A percentile compares a stretch with the other conserved stretches of the same genome.
Evolutionary conservation across 2,113 vertebrate genomes (phyloP).

Genomic region (Sisor rabdophorus): DNA sequence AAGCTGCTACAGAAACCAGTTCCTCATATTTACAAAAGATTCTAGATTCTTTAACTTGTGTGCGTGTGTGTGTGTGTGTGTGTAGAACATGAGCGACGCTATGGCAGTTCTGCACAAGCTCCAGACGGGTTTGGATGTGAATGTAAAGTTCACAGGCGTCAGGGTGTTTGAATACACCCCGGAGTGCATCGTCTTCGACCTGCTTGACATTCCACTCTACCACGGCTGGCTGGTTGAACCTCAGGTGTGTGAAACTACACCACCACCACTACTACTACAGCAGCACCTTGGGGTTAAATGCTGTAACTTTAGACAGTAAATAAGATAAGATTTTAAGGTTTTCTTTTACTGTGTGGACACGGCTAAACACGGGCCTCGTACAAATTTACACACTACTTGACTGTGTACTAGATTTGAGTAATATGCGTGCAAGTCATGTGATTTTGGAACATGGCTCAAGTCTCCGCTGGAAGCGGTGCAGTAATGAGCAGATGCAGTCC

Average conservation of each 20-base stretch:
- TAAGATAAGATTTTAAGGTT: too few species aligned
- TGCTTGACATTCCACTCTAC: slow-evolving; percentile 96
- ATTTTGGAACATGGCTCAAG: background rate
- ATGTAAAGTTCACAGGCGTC: slow-evolving; percentile 95
- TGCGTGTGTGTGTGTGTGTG: slow-evolving; percentile 10
- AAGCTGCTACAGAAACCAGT: background rate
- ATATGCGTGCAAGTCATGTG: too few species aligned
- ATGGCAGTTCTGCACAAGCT: slow-evolving; percentile 97
- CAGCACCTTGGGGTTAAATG: background rate
- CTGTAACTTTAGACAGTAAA: background rate
- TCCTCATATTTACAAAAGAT: background rate
- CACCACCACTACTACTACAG: background rate
- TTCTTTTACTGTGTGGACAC: too few species aligned
- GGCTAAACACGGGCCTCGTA: too few species aligned
- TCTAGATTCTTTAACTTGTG: background rate
- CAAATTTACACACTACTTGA: too few species aligned
- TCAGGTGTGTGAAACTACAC: slow-evolving; percentile 86
- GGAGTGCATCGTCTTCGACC: slow-evolving; percentile 97
- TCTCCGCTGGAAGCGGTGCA: background rate
- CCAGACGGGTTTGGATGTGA: slow-evolving; percentile 96
- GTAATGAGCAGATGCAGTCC: background rate
- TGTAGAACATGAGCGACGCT: slow-evolving; percentile 96
- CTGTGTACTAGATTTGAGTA: too few species aligned
- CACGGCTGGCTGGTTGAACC: slow-evolving; percentile 98
- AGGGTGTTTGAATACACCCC: slow-evolving; percentile 97